Evolutionary conservation across 2,888 invertebrate species (phyloP).

Genomic region (Pasiphila rectangulata): DNA sequence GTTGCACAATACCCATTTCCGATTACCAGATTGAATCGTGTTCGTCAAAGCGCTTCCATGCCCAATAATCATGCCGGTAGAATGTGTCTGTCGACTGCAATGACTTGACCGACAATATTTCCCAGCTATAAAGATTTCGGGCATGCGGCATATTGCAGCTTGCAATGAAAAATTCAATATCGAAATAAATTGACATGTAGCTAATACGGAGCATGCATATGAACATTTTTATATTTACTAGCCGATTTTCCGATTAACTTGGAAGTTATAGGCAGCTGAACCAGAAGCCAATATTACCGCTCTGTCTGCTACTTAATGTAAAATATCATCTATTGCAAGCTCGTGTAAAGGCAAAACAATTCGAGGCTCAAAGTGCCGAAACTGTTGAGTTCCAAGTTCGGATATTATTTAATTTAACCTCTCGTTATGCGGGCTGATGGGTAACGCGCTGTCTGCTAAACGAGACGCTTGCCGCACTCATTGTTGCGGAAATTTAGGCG

Average conservation of each 20-base stretch:
- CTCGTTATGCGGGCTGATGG: constrained; percentile 67
- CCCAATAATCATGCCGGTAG: constrained; percentile 53
- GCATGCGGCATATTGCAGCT: background rate
- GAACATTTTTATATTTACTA: background rate
- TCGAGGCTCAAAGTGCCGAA: constrained; percentile 6
- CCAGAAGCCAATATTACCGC: background rate
- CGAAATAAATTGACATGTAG: background rate
- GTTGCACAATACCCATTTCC: constrained; percentile 79
- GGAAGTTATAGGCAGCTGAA: too few species aligned
- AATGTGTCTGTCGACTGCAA: constrained; percentile 24
- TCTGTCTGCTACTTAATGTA: background rate
- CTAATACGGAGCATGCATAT: background rate
- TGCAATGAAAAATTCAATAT: constrained; percentile 8
- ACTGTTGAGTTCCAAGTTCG: constrained; percentile 48
- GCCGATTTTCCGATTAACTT: too few species aligned
- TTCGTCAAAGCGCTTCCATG: constrained; percentile 63
- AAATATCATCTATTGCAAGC: constrained; percentile 11
- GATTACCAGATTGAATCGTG: constrained; percentile 79
- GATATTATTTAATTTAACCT: constrained; percentile 76
- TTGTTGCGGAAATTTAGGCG: constrained; percentile 74
- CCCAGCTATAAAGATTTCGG: constrained; percentile 2
- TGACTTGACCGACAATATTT: constrained; percentile 20
- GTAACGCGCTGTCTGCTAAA: constrained; percentile 59
- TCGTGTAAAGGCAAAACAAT: constrained; percentile 10
- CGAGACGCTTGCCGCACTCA: constrained; percentile 58